A percentile compares a stretch with the other conserved stretches of the same genome.
Evolutionary conservation across 2,888 invertebrate genomes (phyloP).

Genomic region (Tolmerus cingulatus): DNA sequence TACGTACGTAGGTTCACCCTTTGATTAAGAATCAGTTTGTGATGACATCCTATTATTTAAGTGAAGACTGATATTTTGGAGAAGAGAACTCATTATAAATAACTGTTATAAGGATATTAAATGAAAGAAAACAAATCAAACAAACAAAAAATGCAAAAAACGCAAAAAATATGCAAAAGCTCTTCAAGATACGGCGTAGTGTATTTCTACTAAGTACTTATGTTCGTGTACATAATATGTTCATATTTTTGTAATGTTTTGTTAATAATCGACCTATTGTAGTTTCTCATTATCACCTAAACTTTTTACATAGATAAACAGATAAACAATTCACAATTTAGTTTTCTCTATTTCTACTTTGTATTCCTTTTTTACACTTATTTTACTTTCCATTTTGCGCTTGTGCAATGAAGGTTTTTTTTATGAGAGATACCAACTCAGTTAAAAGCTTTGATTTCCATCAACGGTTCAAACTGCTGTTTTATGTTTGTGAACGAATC

Average conservation of each 20-base stretch:
- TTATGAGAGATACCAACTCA: not conserved
- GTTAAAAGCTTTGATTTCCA: not conserved
- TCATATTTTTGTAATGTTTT: constrained; percentile 38
- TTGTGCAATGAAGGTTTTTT: not conserved
- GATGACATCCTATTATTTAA: constrained; percentile 39
- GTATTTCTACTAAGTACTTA: constrained; percentile 35
- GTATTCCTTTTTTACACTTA: not conserved
- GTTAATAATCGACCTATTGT: constrained; percentile 36
- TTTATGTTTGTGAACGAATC: not conserved
- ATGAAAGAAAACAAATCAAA: not conserved
- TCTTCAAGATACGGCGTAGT: constrained; percentile 37
- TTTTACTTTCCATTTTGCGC: not conserved
- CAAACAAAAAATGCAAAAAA: not conserved
- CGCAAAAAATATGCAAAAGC: not conserved
- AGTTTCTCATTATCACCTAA: constrained; percentile 31
- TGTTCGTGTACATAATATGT: constrained; percentile 36
- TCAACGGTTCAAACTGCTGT: not conserved
- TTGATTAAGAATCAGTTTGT: constrained; percentile 37
- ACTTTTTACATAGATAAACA: constrained; percentile 24
- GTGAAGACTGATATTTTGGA: constrained; percentile 39
- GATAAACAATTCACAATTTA: not conserved
- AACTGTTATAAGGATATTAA: constrained; percentile 21
- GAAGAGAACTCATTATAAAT: constrained; percentile 37
- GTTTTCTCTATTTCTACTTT: not conserved
- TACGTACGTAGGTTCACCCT: constrained; percentile 21